A percentile compares a stretch with the other conserved stretches of the same genome.
Conservation (phyloP, 2,113 vertebrate genomes). For the Calyptommatus sinebrachiatus region DNA sequence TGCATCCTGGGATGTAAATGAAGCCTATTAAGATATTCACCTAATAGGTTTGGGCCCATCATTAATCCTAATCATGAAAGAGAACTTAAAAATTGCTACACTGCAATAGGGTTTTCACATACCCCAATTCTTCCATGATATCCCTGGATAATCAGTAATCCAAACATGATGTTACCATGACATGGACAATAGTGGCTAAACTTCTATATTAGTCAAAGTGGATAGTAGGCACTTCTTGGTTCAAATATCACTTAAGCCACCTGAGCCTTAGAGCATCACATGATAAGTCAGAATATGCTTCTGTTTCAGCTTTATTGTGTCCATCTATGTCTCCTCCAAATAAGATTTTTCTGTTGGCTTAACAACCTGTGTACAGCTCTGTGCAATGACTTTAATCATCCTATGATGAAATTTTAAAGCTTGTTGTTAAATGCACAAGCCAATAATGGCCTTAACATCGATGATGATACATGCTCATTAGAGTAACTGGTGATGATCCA, state of each 20-base stretch:
- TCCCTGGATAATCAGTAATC: no score
- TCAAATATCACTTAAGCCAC: not conserved
- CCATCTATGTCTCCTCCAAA: not conserved
- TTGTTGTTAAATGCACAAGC: not conserved
- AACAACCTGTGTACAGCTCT: not conserved
- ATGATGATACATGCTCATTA: conserved; percentile 6
- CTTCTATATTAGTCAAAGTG: no score
- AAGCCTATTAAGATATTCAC: no score
- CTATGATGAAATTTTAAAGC: not conserved
- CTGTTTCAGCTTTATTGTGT: not conserved
- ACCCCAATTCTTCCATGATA: no score
- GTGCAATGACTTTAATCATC: not conserved
- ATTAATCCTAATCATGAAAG: no score
- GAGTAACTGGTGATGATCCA: not conserved
- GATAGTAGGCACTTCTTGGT: no score
- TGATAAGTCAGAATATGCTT: not conserved
- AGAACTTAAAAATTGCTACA: not conserved
- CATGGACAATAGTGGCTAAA: no score
- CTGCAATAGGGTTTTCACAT: no score
- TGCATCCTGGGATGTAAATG: no score
- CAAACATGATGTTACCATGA: no score
- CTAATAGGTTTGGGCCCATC: no score
- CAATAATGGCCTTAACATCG: not conserved
- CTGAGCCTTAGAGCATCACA: not conserved
- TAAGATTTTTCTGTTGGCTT: not conserved